Evolutionary conservation across 1,140 invertebrate genomes (phyloP), one percentile per base, ranked within the genome.

Genomic region (Portunus trituberculatus): DNA sequence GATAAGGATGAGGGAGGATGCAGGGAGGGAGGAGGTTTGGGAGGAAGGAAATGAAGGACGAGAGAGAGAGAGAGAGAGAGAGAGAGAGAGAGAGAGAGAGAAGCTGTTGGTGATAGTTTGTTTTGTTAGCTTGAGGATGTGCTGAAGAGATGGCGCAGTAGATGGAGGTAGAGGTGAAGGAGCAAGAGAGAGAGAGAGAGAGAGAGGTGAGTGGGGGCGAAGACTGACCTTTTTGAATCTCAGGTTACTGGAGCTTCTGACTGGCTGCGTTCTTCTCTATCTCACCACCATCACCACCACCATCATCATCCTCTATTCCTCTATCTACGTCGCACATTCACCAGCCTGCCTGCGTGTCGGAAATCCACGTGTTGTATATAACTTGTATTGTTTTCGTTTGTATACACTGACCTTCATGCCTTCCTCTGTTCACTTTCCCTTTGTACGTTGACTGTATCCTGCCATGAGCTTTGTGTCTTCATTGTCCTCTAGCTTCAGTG

Each of bases 151-250:
- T 1, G 52, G 39, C 39, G 39, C 39, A 39, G 39, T 2, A 39
- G 39, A 6, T 39, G 52, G 52, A 20, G 52, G 52, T 16, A 0
- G 20, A 59, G 52, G 2, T 2, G 52, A 1, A 59, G 52, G 52
- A 59, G 8, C 12, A 59, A 10, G 52, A 59, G 52, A 59, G 52
- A 0, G 52, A 20, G 52, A 59, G 52, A 59, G 52, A 10, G 12
- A 10, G 52, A 0, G 8, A 10, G 0, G 8, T 2, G n/a, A 7
- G 67, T n/a, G 67, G 67, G 67, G 67, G 67, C 67, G 67, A 20
- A 76, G 67, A n/a, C 67, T 76, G n/a, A 76, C 67, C 67, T 76
- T 76, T 39, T 76, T 76, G 67, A 76, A 20, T 76, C 67, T 76
- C 67, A n/a, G 67, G 67, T 76, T 76, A n/a, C 67, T 7, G 67